phyloP scores from a whole-genome alignment of 2,113 vertebrate genomes.

The Sigmodon hispidus region DNA sequence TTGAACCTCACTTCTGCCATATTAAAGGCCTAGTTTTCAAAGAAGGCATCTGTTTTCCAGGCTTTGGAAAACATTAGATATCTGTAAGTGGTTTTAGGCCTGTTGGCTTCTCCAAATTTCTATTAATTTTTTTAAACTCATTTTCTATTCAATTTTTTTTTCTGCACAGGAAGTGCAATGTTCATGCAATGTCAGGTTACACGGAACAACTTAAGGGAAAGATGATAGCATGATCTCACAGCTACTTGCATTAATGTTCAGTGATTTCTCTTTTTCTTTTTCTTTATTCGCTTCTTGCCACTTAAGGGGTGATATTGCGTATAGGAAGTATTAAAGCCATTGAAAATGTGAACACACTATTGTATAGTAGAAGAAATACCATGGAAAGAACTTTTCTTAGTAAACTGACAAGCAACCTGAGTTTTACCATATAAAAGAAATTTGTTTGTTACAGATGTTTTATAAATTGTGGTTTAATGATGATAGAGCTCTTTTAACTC shows the following conservation, averaged over 20 bases:
- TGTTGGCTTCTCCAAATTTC: neutral
- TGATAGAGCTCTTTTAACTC: neutral
- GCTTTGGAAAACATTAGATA: neutral
- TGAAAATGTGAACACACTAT: neutral
- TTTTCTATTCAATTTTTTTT: neutral
- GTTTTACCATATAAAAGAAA: neutral
- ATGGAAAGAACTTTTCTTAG: neutral
- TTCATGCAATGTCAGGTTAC: conserved; percentile 4
- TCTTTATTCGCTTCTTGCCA: neutral
- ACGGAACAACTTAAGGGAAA: neutral
- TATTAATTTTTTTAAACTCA: neutral
- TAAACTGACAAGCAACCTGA: neutral
- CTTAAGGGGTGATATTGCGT: neutral
- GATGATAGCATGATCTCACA: neutral
- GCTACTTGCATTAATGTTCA: neutral
- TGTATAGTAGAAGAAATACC: neutral
- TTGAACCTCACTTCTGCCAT: neutral
- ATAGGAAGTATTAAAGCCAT: neutral
- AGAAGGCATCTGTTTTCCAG: neutral
- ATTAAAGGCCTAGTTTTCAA: neutral
- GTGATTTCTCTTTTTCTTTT: neutral
- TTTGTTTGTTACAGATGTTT: neutral
- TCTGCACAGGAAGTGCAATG: conserved; percentile 4
- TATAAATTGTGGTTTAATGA: conserved; percentile 3
- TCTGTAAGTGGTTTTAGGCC: neutral